A percentile compares a stretch with the other conserved stretches of the same genome.
phyloP scores from a whole-genome alignment of 1,140 invertebrate genomes.

The Cephus cinctus region DNA sequence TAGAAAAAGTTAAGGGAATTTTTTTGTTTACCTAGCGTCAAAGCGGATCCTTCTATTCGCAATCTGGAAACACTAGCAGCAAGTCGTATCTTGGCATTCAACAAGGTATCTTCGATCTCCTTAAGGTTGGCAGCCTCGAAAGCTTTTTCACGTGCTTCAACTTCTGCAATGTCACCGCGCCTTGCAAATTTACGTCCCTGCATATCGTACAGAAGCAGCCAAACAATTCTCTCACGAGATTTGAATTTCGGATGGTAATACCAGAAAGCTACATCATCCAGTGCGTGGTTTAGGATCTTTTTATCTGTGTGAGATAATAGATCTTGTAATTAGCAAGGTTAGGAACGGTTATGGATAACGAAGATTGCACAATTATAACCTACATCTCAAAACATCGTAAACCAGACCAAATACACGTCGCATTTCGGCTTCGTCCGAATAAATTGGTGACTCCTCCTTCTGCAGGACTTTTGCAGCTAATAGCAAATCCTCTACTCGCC shows the following conservation, averaged over 20 bases:
- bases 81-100: constrained; percentile 63
- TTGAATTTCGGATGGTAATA: constrained; percentile 52
- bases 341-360: neutral
- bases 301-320: constrained; percentile 61
- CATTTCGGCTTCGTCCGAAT: constrained; percentile 73
- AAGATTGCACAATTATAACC: constrained; percentile 30
- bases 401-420: constrained; percentile 72
- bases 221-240: constrained; percentile 52
- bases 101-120: constrained; percentile 62
- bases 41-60: constrained; percentile 68
- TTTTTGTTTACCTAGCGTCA: constrained; percentile 42
- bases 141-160: constrained; percentile 39
- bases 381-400: constrained; percentile 78
- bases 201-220: constrained; percentile 65
- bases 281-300: constrained; percentile 64
- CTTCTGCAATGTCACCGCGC: constrained; percentile 40
- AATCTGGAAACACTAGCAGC: constrained; percentile 69
- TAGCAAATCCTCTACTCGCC: constrained; percentile 38
- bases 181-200: constrained; percentile 60
- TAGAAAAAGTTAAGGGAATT: neutral
- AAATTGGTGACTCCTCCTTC: constrained; percentile 16
- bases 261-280: constrained; percentile 67
- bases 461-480: constrained; percentile 36
- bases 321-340: neutral
- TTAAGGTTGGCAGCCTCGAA: constrained; percentile 53